phyloP scores from a whole-genome alignment of 2,888 invertebrate genomes.

The Uloborus plumipes region DNA sequence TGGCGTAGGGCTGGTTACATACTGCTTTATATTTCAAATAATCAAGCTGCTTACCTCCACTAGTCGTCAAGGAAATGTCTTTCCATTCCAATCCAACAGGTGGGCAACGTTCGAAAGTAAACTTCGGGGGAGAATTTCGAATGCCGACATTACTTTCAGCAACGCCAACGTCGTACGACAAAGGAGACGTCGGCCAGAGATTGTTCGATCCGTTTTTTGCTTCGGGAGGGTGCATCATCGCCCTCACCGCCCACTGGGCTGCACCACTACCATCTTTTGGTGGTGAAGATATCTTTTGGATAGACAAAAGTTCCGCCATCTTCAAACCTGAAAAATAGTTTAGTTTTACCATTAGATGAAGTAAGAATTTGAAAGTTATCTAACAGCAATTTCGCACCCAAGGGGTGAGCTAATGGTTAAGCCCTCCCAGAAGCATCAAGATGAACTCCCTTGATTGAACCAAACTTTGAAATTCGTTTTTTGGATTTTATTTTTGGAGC shows the following conservation, averaged over 20 bases:
- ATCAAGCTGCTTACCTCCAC: conserved; percentile 23
- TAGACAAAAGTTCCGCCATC: conserved; percentile 56
- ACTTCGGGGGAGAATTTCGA: background rate
- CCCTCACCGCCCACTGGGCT: conserved; percentile 37
- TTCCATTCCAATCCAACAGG: conserved; percentile 47
- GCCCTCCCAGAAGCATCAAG: no score
- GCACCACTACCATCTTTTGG: conserved; percentile 4
- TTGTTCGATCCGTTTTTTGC: background rate
- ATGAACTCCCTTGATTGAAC: no score
- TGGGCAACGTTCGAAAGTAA: conserved; percentile 12
- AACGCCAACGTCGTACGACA: conserved; percentile 16
- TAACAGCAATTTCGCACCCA: no score
- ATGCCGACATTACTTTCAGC: background rate
- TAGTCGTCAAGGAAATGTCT: conserved; percentile 24
- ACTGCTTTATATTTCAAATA: no score
- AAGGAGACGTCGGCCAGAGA: conserved; percentile 10
- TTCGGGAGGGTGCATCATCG: background rate
- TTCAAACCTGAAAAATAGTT: background rate
- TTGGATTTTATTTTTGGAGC: no score
- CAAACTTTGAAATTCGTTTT: no score
- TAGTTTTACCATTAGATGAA: no score
- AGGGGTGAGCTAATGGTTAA: no score
- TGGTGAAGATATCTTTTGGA: conserved; percentile 46
- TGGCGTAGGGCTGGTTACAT: no score
- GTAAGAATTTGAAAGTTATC: no score